Base-by-base conservation (phyloP, 2,888 invertebrate genomes). In the Octodonta nipae region DNA sequence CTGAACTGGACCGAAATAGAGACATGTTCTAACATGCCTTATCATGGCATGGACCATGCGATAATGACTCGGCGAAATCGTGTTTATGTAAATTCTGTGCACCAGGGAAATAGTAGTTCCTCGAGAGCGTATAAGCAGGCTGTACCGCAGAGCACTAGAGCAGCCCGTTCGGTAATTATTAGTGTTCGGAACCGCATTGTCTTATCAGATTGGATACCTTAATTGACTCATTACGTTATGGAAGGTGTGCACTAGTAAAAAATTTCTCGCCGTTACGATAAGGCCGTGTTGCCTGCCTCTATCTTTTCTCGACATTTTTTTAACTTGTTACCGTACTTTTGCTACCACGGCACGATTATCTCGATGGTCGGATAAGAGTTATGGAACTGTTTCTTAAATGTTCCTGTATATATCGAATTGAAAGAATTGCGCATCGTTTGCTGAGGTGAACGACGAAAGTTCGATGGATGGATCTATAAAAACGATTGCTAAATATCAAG, bases 211-310 rank as follows among this genome's bases (percentile, higher is more conserved):
- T 49, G 50, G 55, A 50, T 49, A 45, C 55, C 45, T 56, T 60
- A 60, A 60, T 60, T 60, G 60, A 60, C 57, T 60, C 60, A 55
- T 57, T 60, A 58, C 58, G 51, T 54, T 55, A 54, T 52, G 52
- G 54, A 51, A 57, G 56, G 59, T 59, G 59, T 58, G 57, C 50
- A 51, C 56, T 54, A 56, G 56, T 58, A 58, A 59, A 59, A 56
- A 58, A 56, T 46, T 56, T 57, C 55, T 53, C 58, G 57, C 58
- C 53, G 54, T 55, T 54, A 46, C 55, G 59, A 59, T 59, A 59
- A 56, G 45, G 22, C 22, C 22, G 40, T 37, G 36, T 38, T 40
- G 40, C 41, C 48, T 50, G 36, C 48, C 40, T 45, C 38, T 35
- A 44, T 45, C 41, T 45, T 44, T 44, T 28, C 28, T 14, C 22